phyloP scores from a whole-genome alignment of 1,140 invertebrate genomes.

The Drosophila sechellia region DNA sequence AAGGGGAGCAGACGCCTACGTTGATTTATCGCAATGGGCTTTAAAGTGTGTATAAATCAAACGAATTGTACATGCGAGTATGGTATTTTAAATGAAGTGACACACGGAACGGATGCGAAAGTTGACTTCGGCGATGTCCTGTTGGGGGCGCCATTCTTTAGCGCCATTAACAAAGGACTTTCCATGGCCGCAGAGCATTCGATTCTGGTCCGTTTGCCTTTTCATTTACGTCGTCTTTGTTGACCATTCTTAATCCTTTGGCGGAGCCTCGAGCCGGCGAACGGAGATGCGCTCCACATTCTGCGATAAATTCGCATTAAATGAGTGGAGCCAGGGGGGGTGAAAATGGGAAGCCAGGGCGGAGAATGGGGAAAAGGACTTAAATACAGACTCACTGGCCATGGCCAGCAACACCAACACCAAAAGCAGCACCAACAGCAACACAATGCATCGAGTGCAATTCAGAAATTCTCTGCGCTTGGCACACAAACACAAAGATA shows the following conservation, averaged over 20 bases:
- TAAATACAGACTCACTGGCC: constrained; percentile 40
- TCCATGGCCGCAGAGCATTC: background rate
- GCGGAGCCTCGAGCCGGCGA: background rate
- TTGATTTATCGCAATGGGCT: constrained; percentile 64
- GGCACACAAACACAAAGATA: constrained; percentile 72
- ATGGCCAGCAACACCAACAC: constrained; percentile 59
- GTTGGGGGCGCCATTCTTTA: constrained; percentile 58
- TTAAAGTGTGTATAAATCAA: constrained; percentile 71
- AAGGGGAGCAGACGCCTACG: constrained; percentile 51
- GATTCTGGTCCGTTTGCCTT: constrained; percentile 34
- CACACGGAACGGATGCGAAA: constrained; percentile 3
- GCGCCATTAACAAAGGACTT: constrained; percentile 75
- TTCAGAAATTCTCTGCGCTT: constrained; percentile 67
- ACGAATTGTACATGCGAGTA: constrained; percentile 20
- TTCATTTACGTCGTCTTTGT: constrained; percentile 64
- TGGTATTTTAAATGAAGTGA: constrained; percentile 30
- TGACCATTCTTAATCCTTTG: constrained; percentile 74
- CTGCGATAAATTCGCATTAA: constrained; percentile 79
- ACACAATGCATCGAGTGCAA: constrained; percentile 64
- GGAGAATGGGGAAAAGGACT: background rate
- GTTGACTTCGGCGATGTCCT: constrained; percentile 25
- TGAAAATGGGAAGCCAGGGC: no score
- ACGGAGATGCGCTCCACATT: constrained; percentile 60
- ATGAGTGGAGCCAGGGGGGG: constrained; percentile 14
- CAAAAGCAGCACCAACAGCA: constrained; percentile 31